Conservation (phyloP, 1,140 invertebrate species). For the Bilobella aurantiaca region DNA sequence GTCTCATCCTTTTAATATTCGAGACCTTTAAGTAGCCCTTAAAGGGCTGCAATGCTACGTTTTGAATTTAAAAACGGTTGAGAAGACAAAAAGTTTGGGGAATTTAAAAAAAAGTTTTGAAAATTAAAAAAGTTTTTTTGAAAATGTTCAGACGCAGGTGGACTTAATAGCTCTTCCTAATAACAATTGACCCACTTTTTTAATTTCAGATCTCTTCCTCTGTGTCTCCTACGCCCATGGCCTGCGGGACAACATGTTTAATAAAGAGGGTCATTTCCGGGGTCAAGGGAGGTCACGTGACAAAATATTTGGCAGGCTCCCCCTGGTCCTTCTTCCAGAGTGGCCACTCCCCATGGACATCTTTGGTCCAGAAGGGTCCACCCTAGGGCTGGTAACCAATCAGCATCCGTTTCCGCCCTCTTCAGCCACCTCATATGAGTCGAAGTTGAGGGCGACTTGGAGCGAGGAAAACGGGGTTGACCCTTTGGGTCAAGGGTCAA, state of each 20-base stretch:
- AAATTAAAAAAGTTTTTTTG: no score
- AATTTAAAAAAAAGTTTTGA: no score
- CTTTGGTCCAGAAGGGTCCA: constrained; percentile 24
- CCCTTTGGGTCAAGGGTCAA: no score
- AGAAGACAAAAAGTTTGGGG: no score
- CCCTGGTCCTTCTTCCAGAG: constrained; percentile 29
- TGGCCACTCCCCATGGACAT: constrained; percentile 34
- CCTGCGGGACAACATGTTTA: constrained; percentile 29
- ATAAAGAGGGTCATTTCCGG: not conserved
- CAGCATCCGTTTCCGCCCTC: constrained; percentile 20
- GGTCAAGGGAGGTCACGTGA: not conserved
- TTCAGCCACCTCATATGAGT: constrained; percentile 20
- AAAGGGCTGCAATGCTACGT: no score
- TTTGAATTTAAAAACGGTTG: no score
- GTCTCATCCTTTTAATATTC: no score
- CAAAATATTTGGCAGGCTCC: constrained; percentile 13
- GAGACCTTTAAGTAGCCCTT: no score
- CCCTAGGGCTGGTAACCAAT: constrained; percentile 28
- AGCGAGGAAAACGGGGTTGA: not conserved
- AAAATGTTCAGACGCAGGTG: not conserved
- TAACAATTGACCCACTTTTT: not conserved
- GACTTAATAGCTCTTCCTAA: not conserved
- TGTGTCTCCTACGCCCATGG: constrained; percentile 39
- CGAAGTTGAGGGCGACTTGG: constrained; percentile 14
- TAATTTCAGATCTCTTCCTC: constrained; percentile 28